Base-by-base conservation (phyloP, 1,140 invertebrate species). In the Leptonema lineaticorne region DNA sequence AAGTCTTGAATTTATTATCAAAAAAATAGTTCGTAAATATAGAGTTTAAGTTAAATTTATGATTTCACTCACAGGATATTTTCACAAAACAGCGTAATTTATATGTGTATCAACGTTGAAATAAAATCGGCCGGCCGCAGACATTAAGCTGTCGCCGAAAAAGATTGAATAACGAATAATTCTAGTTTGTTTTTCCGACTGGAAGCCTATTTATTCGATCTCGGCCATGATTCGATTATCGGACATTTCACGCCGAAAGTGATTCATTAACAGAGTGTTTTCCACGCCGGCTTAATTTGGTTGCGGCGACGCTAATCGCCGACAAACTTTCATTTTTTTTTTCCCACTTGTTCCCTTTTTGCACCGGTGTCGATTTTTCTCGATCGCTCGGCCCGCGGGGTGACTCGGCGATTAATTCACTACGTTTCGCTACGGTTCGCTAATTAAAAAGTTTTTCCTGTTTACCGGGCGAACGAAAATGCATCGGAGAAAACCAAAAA, bases 261-360 rank as follows among this genome's bases (percentile, higher is more conserved):
- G 68, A 72, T 72, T 72, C 71, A 72, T 72, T 72, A 72, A 58
- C 22, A 33, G 71, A 69, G 65, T 72, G 71, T 72, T 72, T 72
- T 72, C 67, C 64, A 67, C 62, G 50, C 50, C 29, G 64, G 58
- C 63, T 72, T 72, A 69, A 69, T 72, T 71, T 72, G 70, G 70
- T 67, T 69, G 67, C 53, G 56, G 60, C 50, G 41, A 29, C 66
- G 58, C 67, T 72, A 72, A 72, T 72, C 62, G 63, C 50, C 46
- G n/a, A 3, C 2, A 4, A 4, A 9, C n/a, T n/a, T 48, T 46
- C 41, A n/a, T 46, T 46, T 48, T 48, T 48, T 8, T 18, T 48
- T 48, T 33, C 30, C n/a, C 9, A 24, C 9, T 20, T 1, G 46
- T 8, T 20, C 7, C 2, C 20, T 20, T 18, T 48, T 9, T 8